Percentiles rank a stretch among this genome's conserved stretches.
Conservation (phyloP, 2,888 invertebrate genomes). For the Tupiocoris notatus region DNA sequence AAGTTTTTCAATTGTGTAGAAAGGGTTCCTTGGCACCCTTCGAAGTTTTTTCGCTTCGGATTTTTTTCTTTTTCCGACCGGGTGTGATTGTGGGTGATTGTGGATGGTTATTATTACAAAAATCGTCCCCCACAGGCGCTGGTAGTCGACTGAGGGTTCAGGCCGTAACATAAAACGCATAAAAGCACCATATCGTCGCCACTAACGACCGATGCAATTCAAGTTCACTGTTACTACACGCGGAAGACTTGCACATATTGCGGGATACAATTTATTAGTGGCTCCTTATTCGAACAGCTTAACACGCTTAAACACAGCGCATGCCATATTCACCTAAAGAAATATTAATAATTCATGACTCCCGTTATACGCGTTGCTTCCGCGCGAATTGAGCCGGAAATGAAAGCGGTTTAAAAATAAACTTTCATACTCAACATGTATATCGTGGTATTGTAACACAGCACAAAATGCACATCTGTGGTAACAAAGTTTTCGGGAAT, state of each 20-base stretch:
- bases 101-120: background rate
- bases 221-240: background rate
- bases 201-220: background rate
- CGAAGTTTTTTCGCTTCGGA: background rate
- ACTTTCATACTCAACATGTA: no score
- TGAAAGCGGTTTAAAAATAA: no score
- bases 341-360: background rate
- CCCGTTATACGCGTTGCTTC: background rate
- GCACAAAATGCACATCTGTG: no score
- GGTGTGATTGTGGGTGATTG: background rate
- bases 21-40: conserved; percentile 7
- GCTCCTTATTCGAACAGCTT: background rate
- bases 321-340: background rate
- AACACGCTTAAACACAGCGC: background rate
- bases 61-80: background rate
- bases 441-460: no score
- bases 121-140: background rate
- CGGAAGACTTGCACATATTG: background rate
- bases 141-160: background rate
- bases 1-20: conserved; percentile 19
- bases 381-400: background rate
- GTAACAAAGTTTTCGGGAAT: no score
- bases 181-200: background rate
- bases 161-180: background rate
- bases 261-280: background rate